Conservation (phyloP, 2,797 vertebrate species). For the Linurgus olivaceus region DNA sequence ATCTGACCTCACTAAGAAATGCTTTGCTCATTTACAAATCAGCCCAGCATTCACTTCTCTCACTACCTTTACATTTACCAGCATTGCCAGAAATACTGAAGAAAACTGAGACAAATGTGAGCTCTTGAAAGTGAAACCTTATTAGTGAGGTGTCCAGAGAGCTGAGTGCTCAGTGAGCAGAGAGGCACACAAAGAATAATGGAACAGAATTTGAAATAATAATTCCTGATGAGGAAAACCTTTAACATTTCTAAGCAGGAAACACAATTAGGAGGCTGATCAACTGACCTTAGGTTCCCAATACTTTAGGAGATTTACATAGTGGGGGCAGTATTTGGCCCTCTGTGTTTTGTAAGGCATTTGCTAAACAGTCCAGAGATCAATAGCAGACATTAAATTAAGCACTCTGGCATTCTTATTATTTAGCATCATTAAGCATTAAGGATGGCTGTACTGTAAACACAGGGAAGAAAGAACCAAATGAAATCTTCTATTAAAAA, state of each 20-base stretch:
- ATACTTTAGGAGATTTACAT: not conserved
- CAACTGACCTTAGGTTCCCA: not conserved
- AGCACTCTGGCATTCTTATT: constrained; percentile 61
- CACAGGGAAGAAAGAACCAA: constrained; percentile 61
- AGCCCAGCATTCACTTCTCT: not conserved
- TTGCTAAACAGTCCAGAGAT: constrained; percentile 20
- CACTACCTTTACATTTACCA: not conserved
- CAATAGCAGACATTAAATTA: constrained; percentile 56
- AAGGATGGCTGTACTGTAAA: constrained; percentile 55
- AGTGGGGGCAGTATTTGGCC: not conserved
- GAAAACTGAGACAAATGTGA: not conserved
- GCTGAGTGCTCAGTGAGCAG: not conserved
- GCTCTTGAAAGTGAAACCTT: not conserved
- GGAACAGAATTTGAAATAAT: not conserved
- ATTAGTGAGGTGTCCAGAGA: not conserved
- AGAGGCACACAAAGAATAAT: not conserved
- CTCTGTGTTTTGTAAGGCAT: not conserved
- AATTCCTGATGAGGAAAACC: not conserved
- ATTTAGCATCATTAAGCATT: constrained; percentile 64
- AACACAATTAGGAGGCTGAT: not conserved
- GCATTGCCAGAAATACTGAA: not conserved
- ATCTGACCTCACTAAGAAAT: not conserved
- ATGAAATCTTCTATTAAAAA: constrained; percentile 45
- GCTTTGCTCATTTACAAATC: not conserved
- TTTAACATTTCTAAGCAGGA: not conserved